Evolutionary conservation across 2,888 invertebrate species (phyloP), one percentile per base, ranked within the genome.

Genomic region (Elysia crispata): DNA sequence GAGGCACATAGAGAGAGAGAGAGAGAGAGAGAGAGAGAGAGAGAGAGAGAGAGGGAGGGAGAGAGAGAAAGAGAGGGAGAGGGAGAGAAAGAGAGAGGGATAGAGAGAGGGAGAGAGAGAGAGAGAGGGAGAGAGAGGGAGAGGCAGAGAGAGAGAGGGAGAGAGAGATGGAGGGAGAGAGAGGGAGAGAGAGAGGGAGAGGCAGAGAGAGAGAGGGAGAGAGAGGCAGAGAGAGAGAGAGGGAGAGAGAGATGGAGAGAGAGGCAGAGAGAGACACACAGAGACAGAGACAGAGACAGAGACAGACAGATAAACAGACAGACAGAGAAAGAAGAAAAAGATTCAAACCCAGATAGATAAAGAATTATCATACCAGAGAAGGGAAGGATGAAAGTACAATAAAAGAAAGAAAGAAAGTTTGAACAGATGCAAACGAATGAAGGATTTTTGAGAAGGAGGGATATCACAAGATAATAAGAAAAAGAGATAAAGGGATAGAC

Each of bases 21-120:
- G 50, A 54, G 69, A 57, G 60, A 57, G 77, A 60, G 77, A 60
- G 69, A 57, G 70, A 77, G 70, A 57, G 77, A 57, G 41, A 41
- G 41, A 41, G 41, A 41, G 41, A 41, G 41, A 41, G 41, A 41
- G 3, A 6, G 5, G 41, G 54, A 33, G 57, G 69, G 70, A 57
- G 23, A 77, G 57, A 77, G 57, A 60, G 41, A 77, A 33, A 57
- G 33, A 23, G 54, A 50, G 77, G 23, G 33, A 69, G 77, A 69
- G 69, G 31, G 57, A 69, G 50, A 67, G 67, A 54, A 69, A 69
- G 69, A 57, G 31, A 69, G 69, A 69, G 69, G 54, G 49, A 64
- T 20, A 69, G 54, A 49, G 31, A 69, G 30, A 57, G 54, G 57
- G 6, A 50, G 30, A 64, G 25, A 25, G 28, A 54, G 30, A 54